These are phyloP conservation scores for Musca domestica DNA, from an alignment of 1,140 invertebrate genomes.

Conservation along the genomic window DNA sequence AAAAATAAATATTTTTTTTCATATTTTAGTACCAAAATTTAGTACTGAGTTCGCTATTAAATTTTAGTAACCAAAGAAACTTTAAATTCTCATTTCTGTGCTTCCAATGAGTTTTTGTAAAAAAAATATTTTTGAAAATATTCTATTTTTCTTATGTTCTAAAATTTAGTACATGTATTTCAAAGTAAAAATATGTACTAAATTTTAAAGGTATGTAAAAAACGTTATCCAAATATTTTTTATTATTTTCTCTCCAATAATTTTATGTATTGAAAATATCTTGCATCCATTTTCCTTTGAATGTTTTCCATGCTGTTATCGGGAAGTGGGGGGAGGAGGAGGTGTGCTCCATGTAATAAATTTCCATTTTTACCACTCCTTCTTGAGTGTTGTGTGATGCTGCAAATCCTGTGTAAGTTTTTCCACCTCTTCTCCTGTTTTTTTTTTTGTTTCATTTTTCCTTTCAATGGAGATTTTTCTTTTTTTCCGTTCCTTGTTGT, in stretches of 20 bases:
- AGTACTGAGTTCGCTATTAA: too few species aligned
- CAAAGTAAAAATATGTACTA: not conserved
- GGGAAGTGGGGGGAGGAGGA: not conserved
- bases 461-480: too few species aligned
- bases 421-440: too few species aligned
- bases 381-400: conserved; percentile 7
- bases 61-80: too few species aligned
- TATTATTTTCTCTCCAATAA: not conserved
- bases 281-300: not conserved
- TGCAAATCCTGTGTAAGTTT: not conserved
- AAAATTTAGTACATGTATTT: not conserved
- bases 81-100: too few species aligned
- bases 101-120: too few species aligned
- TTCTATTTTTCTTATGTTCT: not conserved
- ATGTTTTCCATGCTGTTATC: not conserved
- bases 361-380: conserved; percentile 21
- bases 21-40: too few species aligned
- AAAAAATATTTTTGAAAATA: too few species aligned
- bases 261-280: not conserved
- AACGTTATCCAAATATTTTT: not conserved
- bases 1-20: too few species aligned
- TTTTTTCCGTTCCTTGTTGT: conserved; percentile 1
- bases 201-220: not conserved
- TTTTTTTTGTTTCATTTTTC: not conserved
- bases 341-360: conserved; percentile 5